Conservation (phyloP, 2,797 vertebrate genomes). For the Coendou prehensilis region DNA sequence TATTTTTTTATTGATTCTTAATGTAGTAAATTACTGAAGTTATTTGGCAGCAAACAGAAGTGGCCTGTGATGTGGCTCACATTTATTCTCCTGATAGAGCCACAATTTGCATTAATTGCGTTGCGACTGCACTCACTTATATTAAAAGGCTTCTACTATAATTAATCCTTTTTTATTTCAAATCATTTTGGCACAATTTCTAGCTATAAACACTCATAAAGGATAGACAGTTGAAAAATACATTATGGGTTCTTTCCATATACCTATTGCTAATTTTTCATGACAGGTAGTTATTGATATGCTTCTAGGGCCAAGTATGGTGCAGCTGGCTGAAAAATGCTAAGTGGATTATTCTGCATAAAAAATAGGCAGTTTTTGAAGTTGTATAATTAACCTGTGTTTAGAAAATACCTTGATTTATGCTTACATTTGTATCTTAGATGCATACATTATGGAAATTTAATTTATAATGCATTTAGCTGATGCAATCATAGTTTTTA, state of each 20-base stretch:
- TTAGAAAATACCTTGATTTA: slow-evolving; percentile 99
- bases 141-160: slow-evolving; percentile 98
- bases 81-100: slow-evolving; percentile 95
- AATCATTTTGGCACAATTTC: slow-evolving; percentile 99
- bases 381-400: slow-evolving; percentile 99
- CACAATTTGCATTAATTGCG: slow-evolving; percentile 98
- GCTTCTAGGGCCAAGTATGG: slow-evolving; percentile 91
- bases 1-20: slow-evolving; percentile 99
- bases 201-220: slow-evolving; percentile 99
- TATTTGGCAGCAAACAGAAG: slow-evolving; percentile 98
- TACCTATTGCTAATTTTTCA: slow-evolving; percentile 93
- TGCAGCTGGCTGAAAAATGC: slow-evolving; percentile 94
- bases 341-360: slow-evolving; percentile 99
- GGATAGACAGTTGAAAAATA: slow-evolving; percentile 95
- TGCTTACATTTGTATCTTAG: slow-evolving; percentile 95
- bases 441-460: slow-evolving; percentile 99
- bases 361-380: slow-evolving; percentile 97
- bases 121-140: slow-evolving; percentile 99
- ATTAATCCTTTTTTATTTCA: slow-evolving; percentile 98
- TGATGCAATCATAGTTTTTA: slow-evolving; percentile 98
- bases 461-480: slow-evolving; percentile 99
- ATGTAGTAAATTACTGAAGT: slow-evolving; percentile 99
- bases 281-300: slow-evolving; percentile 96
- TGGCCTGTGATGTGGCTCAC: slow-evolving; percentile 94
- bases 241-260: slow-evolving; percentile 92